Conservation (phyloP, 2,113 vertebrate genomes). For the Corvus hawaiiensis region DNA sequence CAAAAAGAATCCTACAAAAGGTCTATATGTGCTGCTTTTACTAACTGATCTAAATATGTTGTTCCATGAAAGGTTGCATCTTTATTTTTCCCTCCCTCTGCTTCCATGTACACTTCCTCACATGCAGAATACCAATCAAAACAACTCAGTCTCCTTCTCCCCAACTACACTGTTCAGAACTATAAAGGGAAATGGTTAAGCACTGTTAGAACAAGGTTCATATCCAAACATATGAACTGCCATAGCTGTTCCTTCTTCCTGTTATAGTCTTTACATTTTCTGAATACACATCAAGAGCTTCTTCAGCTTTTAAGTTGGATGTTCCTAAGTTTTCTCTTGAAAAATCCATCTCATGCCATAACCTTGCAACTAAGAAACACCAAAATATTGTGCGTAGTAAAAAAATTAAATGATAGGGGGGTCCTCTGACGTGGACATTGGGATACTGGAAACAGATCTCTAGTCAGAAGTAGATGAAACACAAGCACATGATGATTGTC, state of each 20-base stretch:
- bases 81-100: background rate
- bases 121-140: background rate
- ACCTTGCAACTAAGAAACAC: background rate
- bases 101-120: background rate
- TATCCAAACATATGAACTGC: background rate
- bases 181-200: background rate
- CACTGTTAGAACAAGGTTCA: background rate
- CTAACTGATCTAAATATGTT: background rate
- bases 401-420: background rate
- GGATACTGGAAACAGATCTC: background rate
- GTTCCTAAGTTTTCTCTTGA: background rate
- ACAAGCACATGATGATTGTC: background rate
- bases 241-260: background rate
- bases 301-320: background rate
- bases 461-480: background rate
- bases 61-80: background rate
- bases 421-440: background rate
- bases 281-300: background rate
- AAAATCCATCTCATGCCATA: background rate
- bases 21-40: background rate
- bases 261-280: background rate
- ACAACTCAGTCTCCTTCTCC: background rate
- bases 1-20: background rate
- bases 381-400: background rate
- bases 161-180: background rate